Percentiles rank a stretch among this genome's conserved stretches.
phyloP scores from a whole-genome alignment of 2,797 vertebrate genomes.

The Ceyx erithaca region DNA sequence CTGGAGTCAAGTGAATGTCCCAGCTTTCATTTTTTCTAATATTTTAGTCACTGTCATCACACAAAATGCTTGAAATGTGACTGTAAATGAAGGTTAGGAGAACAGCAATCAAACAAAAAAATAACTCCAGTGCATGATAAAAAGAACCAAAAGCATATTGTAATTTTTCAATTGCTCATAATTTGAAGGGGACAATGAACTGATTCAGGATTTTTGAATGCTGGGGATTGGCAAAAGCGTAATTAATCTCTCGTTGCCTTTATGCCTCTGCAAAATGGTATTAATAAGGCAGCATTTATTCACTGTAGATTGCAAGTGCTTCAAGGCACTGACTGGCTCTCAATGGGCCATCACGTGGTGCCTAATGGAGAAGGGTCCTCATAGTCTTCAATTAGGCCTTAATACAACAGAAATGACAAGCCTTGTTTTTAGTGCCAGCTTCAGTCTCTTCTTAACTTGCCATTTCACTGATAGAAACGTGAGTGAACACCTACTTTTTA shows the following conservation, averaged over 20 bases:
- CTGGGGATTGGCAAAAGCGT: background rate
- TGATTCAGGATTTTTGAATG: background rate
- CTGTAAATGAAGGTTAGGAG: background rate
- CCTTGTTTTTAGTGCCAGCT: background rate
- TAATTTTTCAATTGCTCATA: background rate
- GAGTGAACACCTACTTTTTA: background rate
- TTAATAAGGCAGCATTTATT: background rate
- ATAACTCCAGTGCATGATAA: background rate
- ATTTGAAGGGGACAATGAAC: background rate
- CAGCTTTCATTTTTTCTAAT: background rate
- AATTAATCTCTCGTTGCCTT: conserved; percentile 20
- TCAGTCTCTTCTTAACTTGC: background rate
- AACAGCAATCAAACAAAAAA: background rate
- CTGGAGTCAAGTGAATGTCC: conserved; percentile 5
- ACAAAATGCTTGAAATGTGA: background rate
- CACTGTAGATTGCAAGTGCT: background rate
- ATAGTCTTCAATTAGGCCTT: background rate
- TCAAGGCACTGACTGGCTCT: background rate
- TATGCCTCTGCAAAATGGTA: background rate
- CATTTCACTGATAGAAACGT: background rate
- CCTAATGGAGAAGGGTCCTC: background rate
- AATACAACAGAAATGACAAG: background rate
- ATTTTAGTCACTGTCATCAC: background rate
- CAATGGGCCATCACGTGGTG: background rate
- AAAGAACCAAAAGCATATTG: background rate